Evolutionary conservation across 2,888 invertebrate genomes (phyloP), one percentile per base, ranked within the genome.

Genomic region (Cheiracanthium punctorium): DNA sequence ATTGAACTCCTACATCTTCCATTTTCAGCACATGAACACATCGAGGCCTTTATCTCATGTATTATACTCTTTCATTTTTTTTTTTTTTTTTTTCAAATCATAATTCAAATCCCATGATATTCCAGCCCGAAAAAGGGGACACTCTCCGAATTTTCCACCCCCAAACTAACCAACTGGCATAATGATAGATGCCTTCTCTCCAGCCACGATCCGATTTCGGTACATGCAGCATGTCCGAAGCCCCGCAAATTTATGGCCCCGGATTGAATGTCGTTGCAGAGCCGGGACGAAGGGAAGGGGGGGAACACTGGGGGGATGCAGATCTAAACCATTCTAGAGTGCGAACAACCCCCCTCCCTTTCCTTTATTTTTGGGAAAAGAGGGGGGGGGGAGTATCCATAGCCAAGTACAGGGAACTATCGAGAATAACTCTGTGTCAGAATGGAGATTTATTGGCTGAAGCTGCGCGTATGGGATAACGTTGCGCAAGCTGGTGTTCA

Each of bases 351-450:
- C 67, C 69, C 72, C 67, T 58, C 82, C 64, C 30, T 28, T 70
- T 29, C 76, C 14, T 17, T 48, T 48, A 48, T 58, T 24, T 58
- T 58, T 58, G 58, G 58, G 24, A 41, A 48, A 33, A n/a, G n/a
- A n/a, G n/a, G 72, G 80, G 67, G 32, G 74, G 74, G 58, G 30
- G 67, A 52, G 67, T 73, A 67, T 75, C 75, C 41, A 58, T 84
- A 84, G 72, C 82, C 82, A 77, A 84, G 82, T 77, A 84, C 82
- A 77, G 67, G 77, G 72, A 79, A 74, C 84, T 73, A 85, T 85
- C 84, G 24, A 85, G 84, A 85, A 85, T 85, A 85, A 85, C 79
- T 85, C 79, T 79, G 74, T 85, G 84, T 80, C 79, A 79, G 52
- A 67, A 64, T n/a, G 48, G 52, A 72, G 84, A 85, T 85, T 85